Base-by-base conservation (phyloP, 2,797 vertebrate genomes). In the Philypnodon macrostomus region DNA sequence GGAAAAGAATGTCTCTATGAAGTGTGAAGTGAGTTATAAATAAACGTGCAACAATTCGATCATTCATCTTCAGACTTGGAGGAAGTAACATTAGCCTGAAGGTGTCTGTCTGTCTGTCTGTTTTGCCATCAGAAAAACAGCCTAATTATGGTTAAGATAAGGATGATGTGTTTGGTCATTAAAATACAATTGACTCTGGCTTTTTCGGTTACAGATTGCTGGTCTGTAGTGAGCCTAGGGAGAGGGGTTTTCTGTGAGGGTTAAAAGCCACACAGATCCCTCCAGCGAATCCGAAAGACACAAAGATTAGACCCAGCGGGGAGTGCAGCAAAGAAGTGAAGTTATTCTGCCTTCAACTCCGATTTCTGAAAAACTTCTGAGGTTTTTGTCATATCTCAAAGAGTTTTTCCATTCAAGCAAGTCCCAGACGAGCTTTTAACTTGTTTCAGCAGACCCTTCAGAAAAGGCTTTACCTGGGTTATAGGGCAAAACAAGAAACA, bases 191-290 rank as follows among this genome's bases (percentile, higher is more conserved):
- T 60, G 60, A 74, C 67, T 8, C 44, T 36, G 53, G 36, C 21
- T 68, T 50, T n/a, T 57, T 67, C 61, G 66, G 76, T 44, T 23
- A 41, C 40, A 63, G 67, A 67, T 65, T 50, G 50, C 13, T 53
- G 44, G 49, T 37, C 47, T 77, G 49, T 35, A 51, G 19, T 47
- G 42, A 32, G 29, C 36, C 56, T 45, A 73, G 37, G 37, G 52
- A 49, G 27, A 53, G 33, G 38, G 19, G 39, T 42, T 14, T 16
- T 57, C 58, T 56, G 24, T 27, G 45, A 73, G 85, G 86, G 85
- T 89, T 87, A 89, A 88, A 90, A 88, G 80, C 62, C 84, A 83
- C 77, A 79, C 72, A 84, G 80, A 88, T 77, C 78, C 84, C 75
- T 82, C 78, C 70, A 68, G 82, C 81, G 69, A 63, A 75, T 77